Evolutionary conservation across 2,113 vertebrate genomes (phyloP).

Genomic region (Columba janthina): DNA sequence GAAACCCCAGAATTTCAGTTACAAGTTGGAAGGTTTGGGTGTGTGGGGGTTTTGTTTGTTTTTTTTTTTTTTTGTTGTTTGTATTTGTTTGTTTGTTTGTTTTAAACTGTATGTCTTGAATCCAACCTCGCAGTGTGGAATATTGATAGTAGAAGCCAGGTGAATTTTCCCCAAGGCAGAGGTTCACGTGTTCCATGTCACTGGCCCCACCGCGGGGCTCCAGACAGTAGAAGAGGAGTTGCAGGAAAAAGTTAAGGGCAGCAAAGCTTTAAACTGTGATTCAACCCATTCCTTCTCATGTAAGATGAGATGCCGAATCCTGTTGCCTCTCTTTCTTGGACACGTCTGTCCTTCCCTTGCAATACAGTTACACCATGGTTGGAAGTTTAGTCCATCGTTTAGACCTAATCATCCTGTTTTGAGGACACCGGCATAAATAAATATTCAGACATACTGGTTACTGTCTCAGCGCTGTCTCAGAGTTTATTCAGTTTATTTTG

Average conservation of each 20-base stretch:
- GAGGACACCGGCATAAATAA: background rate
- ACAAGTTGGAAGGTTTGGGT: background rate
- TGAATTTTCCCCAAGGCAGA: background rate
- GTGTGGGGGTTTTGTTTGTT: background rate
- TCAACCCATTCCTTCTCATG: background rate
- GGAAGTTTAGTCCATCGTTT: background rate
- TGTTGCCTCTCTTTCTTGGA: background rate
- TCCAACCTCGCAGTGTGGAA: background rate
- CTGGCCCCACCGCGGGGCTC: background rate
- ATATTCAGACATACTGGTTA: background rate
- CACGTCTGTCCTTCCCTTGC: background rate
- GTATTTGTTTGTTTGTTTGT: background rate
- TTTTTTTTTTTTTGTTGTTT: no score
- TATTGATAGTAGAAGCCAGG: background rate
- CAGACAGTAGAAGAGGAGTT: background rate
- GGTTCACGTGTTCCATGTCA: accelerated
- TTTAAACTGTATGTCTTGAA: background rate
- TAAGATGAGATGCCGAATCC: background rate
- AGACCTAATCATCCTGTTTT: background rate
- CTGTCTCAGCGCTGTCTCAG: accelerated
- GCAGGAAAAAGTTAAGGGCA: background rate
- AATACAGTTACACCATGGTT: background rate
- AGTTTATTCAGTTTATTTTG: background rate
- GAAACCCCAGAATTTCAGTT: background rate
- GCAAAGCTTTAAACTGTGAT: background rate